Percentiles rank a stretch among this genome's conserved stretches.
Conservation (phyloP, 2,113 vertebrate species). For the Nibea albiflora region DNA sequence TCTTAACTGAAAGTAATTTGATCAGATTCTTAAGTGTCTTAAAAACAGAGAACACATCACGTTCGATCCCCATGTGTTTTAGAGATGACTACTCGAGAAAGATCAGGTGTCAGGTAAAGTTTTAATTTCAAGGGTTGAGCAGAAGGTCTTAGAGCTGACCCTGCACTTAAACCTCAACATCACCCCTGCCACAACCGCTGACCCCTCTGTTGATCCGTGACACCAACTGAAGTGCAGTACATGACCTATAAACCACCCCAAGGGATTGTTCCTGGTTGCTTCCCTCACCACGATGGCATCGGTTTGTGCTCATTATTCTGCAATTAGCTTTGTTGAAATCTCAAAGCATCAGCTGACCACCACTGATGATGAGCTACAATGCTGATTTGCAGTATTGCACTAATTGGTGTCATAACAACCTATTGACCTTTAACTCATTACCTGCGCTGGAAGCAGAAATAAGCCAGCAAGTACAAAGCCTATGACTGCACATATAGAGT, state of each 20-base stretch:
- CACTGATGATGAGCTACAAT: conserved; percentile 50
- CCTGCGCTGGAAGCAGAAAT: conserved; percentile 61
- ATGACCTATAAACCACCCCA: conserved; percentile 43
- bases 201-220: conserved; percentile 19
- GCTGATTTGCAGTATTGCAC: conserved; percentile 69
- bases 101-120: conserved; percentile 1
- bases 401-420: conserved; percentile 77
- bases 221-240: conserved; percentile 21
- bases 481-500: conserved; percentile 26
- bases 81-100: not conserved
- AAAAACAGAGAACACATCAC: too few species aligned
- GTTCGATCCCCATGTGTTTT: not conserved
- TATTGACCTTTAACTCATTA: conserved; percentile 78
- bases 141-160: conserved; percentile 33
- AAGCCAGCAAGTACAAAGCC: conserved; percentile 46
- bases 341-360: conserved; percentile 44
- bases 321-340: conserved; percentile 63
- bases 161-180: conserved; percentile 38
- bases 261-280: conserved; percentile 39
- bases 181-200: not conserved
- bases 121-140: conserved; percentile 13
- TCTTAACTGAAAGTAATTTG: not conserved
- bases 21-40: not conserved
- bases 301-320: conserved; percentile 67
- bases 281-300: conserved; percentile 1